Evolutionary conservation across 2,888 invertebrate genomes (phyloP).

Genomic region (Macaria notata): DNA sequence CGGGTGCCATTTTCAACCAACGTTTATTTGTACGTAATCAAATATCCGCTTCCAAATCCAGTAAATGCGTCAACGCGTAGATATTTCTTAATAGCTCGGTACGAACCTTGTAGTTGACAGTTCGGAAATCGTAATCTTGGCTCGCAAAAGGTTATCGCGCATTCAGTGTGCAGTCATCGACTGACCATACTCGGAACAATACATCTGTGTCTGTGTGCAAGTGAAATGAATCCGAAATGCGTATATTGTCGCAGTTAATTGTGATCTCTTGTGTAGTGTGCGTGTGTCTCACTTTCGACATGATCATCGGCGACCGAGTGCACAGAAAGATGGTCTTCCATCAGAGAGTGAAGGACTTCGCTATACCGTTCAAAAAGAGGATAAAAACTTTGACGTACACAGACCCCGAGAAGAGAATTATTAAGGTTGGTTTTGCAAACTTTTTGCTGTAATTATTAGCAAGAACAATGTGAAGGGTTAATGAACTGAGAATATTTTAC

Average conservation of each 20-base stretch:
- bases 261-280: slow-evolving; percentile 48
- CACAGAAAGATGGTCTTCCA: slow-evolving; percentile 77
- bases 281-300: slow-evolving; percentile 60
- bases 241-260: slow-evolving; percentile 52
- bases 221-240: slow-evolving; percentile 63
- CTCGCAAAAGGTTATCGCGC: slow-evolving; percentile 52
- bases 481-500: slow-evolving; percentile 1
- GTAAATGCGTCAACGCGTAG: slow-evolving; percentile 10
- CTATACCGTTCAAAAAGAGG: slow-evolving; percentile 74
- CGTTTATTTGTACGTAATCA: not conserved
- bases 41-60: slow-evolving; percentile 1
- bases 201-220: slow-evolving; percentile 31
- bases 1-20: no score
- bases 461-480: not conserved
- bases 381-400: slow-evolving; percentile 62
- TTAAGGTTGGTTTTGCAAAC: slow-evolving; percentile 54
- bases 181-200: slow-evolving; percentile 35
- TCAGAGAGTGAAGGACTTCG: slow-evolving; percentile 72
- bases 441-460: slow-evolving; percentile 5
- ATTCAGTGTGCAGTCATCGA: slow-evolving; percentile 25
- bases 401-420: slow-evolving; percentile 68
- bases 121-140: slow-evolving; percentile 27
- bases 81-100: slow-evolving; percentile 3
- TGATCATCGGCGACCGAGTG: slow-evolving; percentile 74
- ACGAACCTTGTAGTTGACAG: not conserved